Evolutionary conservation across 2,797 vertebrate species (phyloP).

Genomic region (Taeniopygia guttata): DNA sequence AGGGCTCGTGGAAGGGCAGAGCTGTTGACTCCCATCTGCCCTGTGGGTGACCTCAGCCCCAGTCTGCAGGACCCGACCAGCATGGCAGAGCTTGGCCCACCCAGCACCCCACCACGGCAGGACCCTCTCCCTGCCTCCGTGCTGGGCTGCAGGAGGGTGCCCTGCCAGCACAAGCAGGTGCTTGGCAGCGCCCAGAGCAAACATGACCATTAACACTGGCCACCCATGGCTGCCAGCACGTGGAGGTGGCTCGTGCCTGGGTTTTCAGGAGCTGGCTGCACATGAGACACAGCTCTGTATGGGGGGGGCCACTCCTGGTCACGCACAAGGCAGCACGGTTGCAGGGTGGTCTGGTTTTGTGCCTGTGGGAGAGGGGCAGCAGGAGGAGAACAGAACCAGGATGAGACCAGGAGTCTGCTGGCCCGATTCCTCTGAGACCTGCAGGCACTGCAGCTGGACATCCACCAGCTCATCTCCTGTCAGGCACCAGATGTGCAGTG

Average conservation of each 20-base stretch:
- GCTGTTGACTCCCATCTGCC: neutral
- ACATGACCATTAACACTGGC: neutral
- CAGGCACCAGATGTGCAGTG: neutral
- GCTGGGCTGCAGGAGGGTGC: neutral
- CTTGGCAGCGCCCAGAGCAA: neutral
- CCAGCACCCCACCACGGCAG: rapidly evolving
- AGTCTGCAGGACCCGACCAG: neutral
- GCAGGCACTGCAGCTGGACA: rapidly evolving
- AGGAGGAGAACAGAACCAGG: neutral
- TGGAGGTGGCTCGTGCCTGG: neutral
- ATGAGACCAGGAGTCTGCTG: neutral
- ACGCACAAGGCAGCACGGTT: rapidly evolving
- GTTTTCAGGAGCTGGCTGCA: neutral
- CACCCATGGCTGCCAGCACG: neutral
- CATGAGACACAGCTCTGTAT: rapidly evolving
- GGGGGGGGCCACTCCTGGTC: rapidly evolving
- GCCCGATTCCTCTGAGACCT: neutral
- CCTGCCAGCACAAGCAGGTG: neutral
- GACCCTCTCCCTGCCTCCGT: neutral
- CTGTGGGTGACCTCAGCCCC: neutral
- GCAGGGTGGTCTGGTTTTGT: neutral
- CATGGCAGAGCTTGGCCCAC: neutral
- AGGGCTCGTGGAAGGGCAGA: neutral
- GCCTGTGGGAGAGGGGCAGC: neutral
- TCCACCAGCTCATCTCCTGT: neutral